Percentiles rank a stretch among this genome's conserved stretches.
phyloP scores from a whole-genome alignment of 2,888 invertebrate species.

The Lasioglossum figueresi region DNA sequence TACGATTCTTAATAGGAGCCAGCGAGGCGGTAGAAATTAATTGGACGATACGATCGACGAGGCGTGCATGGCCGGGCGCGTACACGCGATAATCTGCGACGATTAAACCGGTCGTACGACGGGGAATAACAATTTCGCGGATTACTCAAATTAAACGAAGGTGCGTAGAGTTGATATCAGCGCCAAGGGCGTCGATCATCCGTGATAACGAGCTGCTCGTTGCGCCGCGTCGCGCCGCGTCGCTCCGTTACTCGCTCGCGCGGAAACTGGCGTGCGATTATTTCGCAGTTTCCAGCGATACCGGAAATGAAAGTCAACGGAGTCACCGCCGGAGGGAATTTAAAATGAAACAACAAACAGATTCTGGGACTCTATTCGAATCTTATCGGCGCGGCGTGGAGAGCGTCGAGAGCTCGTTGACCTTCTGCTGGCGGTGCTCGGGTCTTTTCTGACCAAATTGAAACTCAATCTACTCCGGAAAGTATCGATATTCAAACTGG shows the following conservation, averaged over 20 bases:
- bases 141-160: constrained; percentile 25
- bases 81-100: constrained; percentile 7
- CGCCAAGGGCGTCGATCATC: constrained; percentile 10
- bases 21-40: constrained; percentile 35
- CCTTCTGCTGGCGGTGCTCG: neutral
- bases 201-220: constrained; percentile 25
- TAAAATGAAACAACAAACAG: neutral
- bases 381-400: constrained; percentile 14
- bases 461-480: too few relatives aligned
- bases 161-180: neutral
- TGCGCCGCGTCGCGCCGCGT: neutral
- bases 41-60: constrained; percentile 17
- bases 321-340: neutral
- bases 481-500: too few relatives aligned
- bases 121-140: constrained; percentile 10
- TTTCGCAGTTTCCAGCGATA: neutral
- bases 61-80: neutral
- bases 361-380: neutral
- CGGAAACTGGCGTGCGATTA: constrained; percentile 7
- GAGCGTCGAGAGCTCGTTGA: neutral
- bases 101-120: neutral
- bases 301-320: constrained; percentile 19
- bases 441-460: neutral
- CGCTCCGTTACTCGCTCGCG: constrained; percentile 13
- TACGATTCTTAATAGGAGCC: constrained; percentile 4